phyloP scores from a whole-genome alignment of 2,888 invertebrate species.

The Chironomus riparius region DNA sequence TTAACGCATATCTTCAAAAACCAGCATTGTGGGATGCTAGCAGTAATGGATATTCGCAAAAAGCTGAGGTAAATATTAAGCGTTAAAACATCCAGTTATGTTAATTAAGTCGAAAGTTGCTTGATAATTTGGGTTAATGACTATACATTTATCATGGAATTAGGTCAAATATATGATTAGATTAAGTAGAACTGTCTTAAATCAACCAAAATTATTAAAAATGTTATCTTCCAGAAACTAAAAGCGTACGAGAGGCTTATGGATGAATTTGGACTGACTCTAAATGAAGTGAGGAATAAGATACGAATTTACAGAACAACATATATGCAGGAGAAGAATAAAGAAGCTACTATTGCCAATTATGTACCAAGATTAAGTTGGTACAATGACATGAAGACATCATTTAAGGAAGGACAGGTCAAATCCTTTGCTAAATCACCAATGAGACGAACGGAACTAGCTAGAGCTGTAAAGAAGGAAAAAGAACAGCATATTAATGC shows the following conservation, averaged over 20 bases:
- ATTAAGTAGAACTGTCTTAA: not conserved
- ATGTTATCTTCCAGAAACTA: not conserved
- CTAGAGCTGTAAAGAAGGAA: not conserved
- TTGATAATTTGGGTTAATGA: too few relatives aligned
- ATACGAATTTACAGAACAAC: slow-evolving; percentile 23
- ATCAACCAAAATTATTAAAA: not conserved
- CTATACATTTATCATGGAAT: too few relatives aligned
- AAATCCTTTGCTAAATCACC: slow-evolving; percentile 8
- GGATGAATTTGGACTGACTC: not conserved
- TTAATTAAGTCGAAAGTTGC: too few relatives aligned
- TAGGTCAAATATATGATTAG: not conserved
- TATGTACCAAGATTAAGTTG: not conserved
- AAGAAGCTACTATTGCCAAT: not conserved
- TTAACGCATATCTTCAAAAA: not conserved
- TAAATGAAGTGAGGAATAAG: slow-evolving; percentile 15
- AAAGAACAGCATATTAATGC: not conserved
- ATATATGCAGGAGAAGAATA: slow-evolving; percentile 1
- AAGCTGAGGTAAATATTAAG: not conserved
- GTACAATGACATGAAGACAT: not conserved
- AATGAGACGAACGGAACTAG: not conserved
- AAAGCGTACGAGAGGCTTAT: not conserved
- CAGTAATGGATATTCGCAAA: not conserved
- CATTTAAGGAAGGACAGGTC: not conserved
- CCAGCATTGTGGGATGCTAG: not conserved
- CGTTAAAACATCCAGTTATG: too few relatives aligned